Percentiles rank a stretch among this genome's conserved stretches.
These are phyloP conservation scores for Rambutsinella grinnellia DNA, from an alignment of 2,888 invertebrate species.

Conservation along the genomic window DNA sequence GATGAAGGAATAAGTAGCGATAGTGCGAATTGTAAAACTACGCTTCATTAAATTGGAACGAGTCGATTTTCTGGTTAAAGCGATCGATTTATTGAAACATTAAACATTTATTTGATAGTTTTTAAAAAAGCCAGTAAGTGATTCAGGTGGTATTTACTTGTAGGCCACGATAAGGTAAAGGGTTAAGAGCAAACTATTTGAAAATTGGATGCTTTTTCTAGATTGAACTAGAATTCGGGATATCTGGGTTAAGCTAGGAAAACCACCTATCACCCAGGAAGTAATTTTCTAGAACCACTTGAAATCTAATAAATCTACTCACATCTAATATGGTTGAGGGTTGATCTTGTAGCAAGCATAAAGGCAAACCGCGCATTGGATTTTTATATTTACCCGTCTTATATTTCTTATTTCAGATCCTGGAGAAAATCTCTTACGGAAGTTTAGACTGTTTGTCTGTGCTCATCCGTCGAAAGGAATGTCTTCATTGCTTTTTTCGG, in stretches of 20 bases:
- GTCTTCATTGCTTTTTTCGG: slow-evolving; percentile 26
- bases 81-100: slow-evolving; percentile 43
- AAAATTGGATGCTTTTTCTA: too few species aligned
- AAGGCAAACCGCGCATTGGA: background rate
- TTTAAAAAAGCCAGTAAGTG: slow-evolving; percentile 8
- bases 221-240: too few species aligned
- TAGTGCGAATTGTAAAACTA: too few species aligned
- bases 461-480: slow-evolving; percentile 29
- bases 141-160: too few species aligned
- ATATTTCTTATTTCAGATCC: slow-evolving; percentile 40
- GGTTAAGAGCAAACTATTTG: too few species aligned
- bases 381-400: background rate
- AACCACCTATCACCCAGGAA: background rate
- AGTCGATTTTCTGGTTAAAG: slow-evolving; percentile 41
- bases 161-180: too few species aligned
- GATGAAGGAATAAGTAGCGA: too few species aligned
- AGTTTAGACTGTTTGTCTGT: slow-evolving; percentile 37
- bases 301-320: background rate
- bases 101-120: slow-evolving; percentile 37
- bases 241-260: background rate
- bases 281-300: background rate
- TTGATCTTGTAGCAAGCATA: background rate
- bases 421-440: slow-evolving; percentile 35
- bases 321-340: background rate
- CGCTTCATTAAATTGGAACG: slow-evolving; percentile 43